A percentile compares a stretch with the other conserved stretches of the same genome.
Conservation (phyloP, 2,113 vertebrate species). For the Gallinago jamesoni region DNA sequence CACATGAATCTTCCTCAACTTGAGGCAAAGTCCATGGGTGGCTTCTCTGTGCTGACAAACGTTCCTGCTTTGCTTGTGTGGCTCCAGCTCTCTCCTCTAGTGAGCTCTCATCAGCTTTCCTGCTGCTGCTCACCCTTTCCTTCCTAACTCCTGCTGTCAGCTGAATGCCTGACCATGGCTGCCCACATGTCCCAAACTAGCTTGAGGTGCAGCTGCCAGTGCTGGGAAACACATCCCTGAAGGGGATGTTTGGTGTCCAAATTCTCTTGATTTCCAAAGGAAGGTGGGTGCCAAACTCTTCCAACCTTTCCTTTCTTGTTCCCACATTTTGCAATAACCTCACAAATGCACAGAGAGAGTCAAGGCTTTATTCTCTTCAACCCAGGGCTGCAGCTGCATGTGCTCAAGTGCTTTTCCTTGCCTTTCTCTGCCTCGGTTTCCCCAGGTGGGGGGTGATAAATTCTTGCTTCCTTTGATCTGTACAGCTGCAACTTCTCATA, state of each 20-base stretch:
- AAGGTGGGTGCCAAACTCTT: neutral
- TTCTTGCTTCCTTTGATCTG: neutral
- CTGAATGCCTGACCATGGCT: neutral
- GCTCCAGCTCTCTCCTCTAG: neutral
- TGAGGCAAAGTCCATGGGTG: neutral
- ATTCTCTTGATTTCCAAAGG: neutral
- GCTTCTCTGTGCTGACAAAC: neutral
- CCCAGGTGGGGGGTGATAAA: neutral
- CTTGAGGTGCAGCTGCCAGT: neutral
- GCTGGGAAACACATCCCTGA: neutral
- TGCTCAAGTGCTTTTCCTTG: neutral
- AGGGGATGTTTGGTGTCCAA: neutral
- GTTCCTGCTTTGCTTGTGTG: neutral
- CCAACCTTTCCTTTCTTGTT: neutral
- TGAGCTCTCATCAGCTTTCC: neutral
- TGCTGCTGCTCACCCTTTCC: neutral
- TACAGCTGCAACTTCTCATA: neutral
- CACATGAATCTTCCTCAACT: accelerated
- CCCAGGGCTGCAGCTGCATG: neutral
- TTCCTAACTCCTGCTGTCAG: neutral
- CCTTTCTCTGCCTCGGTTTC: neutral
- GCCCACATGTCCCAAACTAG: neutral
- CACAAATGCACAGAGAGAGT: accelerated
- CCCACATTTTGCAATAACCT: neutral
- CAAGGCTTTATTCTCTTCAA: neutral